Base-by-base conservation (phyloP, 2,797 vertebrate species). In the Sparidentex hasta region DNA sequence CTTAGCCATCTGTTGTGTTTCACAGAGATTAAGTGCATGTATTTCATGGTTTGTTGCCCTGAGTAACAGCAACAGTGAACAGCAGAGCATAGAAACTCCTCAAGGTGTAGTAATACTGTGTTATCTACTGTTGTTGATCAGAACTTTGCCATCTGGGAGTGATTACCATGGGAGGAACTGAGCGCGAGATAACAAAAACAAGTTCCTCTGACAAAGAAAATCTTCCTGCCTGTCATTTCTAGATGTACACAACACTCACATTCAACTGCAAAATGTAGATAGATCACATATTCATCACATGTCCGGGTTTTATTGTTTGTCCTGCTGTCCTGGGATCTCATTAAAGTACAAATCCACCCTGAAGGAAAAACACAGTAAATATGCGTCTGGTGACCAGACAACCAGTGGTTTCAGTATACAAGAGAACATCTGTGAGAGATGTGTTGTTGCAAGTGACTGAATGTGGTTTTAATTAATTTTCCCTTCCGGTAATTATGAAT, bases 161-260 rank as follows among this genome's bases (percentile, higher is more conserved):
- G 54, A 86, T 84, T 72, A 78, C 58, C 58, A 69, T 12, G 77
- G 78, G 74, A 83, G 54, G 56, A 74, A 75, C 23, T 11, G 50
- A 59, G 56, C 23, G 33, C 4, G 12, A 71, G 61, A 82, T 67
- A 71, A 89, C 69, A 84, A 88, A 74, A 82, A 86, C 76, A 86
- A 70, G 65, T 73, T 80, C 59, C 64, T 88, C 73, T 78, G 51
- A 38, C 25, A 47, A 74, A 62, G 65, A 80, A 72, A 68, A 48
- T 23, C 1, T 63, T 78, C 70, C 62, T 67, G 43, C 65, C 29
- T 48, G 50, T 69, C 52, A 57, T 63, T 67, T 56, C 46, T 29
- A 21, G 41, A 43, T 18, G 8, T 21, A 71, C 59, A 23, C 66
- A 12, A 9, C 20, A 44, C 61, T n/a, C 33, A 55, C 71, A 71